Evolutionary conservation across 2,888 invertebrate genomes (phyloP).

Genomic region (Xestia ashworthii): DNA sequence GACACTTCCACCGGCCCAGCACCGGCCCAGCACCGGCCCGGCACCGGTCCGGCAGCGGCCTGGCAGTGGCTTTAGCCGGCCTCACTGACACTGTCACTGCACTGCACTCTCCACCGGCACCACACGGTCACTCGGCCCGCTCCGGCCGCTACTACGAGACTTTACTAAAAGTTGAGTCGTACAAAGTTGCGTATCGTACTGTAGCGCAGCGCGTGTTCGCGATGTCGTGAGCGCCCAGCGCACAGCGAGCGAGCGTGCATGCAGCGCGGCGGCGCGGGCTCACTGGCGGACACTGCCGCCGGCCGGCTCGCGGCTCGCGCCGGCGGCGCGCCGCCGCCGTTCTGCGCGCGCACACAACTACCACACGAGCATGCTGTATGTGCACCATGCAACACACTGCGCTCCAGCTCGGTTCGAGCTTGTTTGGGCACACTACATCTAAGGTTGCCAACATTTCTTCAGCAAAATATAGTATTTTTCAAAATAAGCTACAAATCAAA

Average conservation of each 20-base stretch:
- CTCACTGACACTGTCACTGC: conserved; percentile 43
- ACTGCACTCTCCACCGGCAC: conserved; percentile 29
- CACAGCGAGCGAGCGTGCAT: neutral
- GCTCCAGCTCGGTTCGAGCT: neutral
- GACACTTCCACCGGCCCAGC: neutral
- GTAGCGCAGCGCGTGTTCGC: neutral
- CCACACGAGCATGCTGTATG: conserved; percentile 3
- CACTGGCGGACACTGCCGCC: conserved; percentile 23
- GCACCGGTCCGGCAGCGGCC: neutral
- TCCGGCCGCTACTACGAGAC: neutral
- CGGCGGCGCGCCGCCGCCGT: neutral
- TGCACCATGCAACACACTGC: conserved; percentile 7
- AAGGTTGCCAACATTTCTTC: neutral
- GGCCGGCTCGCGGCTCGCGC: neutral
- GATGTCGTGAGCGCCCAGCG: conserved; percentile 5
- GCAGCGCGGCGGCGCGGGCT: conserved; percentile 33
- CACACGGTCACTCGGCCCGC: neutral
- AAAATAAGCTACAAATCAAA: too few relatives aligned
- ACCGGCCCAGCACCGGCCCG: neutral
- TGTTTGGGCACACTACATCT: neutral
- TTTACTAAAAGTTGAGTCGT: conserved; percentile 35
- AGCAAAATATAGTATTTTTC: too few relatives aligned
- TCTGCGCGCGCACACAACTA: conserved; percentile 38
- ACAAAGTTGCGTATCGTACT: conserved; percentile 34
- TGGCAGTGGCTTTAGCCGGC: conserved; percentile 3